phyloP scores from a whole-genome alignment of 2,888 invertebrate species.

The Ypsolopha scabrella region DNA sequence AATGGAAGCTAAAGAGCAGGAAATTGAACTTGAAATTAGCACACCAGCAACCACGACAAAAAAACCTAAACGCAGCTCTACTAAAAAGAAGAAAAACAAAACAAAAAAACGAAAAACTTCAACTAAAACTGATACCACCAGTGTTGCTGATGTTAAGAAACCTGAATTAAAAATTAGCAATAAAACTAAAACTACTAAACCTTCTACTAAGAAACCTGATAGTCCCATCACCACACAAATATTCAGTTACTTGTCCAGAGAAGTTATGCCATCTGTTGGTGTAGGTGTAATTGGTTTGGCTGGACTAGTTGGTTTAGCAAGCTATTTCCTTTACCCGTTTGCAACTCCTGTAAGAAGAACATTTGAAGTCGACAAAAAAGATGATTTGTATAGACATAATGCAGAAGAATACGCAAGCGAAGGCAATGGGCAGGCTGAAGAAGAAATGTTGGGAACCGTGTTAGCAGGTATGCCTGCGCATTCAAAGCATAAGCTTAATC shows the following conservation, averaged over 20 bases:
- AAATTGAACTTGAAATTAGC: conserved; percentile 60
- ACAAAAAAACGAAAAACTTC: conserved; percentile 71
- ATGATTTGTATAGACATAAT: conserved; percentile 75
- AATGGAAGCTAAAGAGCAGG: conserved; percentile 59
- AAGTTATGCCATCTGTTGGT: conserved; percentile 85
- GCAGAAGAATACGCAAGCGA: conserved; percentile 75
- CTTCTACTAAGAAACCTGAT: conserved; percentile 49
- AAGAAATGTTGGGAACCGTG: conserved; percentile 81
- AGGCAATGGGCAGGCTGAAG: conserved; percentile 79
- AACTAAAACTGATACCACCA: conserved; percentile 14
- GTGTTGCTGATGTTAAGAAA: not conserved
- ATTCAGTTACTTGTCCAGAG: conserved; percentile 81
- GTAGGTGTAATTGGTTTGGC: conserved; percentile 81
- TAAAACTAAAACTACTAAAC: conserved; percentile 60
- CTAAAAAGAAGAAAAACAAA: conserved; percentile 65
- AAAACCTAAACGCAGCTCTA: conserved; percentile 52
- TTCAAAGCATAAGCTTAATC: conserved; percentile 53
- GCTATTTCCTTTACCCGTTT: conserved; percentile 83
- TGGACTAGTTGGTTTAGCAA: conserved; percentile 80
- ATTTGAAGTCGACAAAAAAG: conserved; percentile 74
- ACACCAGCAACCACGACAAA: conserved; percentile 59
- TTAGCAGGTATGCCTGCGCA: conserved; percentile 76
- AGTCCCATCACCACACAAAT: conserved; percentile 79
- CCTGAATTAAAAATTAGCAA: conserved; percentile 33
- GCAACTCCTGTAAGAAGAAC: conserved; percentile 74